A percentile compares a stretch with the other conserved stretches of the same genome.
Evolutionary conservation across 2,888 invertebrate genomes (phyloP).

Genomic region (Napeogenes inachia): DNA sequence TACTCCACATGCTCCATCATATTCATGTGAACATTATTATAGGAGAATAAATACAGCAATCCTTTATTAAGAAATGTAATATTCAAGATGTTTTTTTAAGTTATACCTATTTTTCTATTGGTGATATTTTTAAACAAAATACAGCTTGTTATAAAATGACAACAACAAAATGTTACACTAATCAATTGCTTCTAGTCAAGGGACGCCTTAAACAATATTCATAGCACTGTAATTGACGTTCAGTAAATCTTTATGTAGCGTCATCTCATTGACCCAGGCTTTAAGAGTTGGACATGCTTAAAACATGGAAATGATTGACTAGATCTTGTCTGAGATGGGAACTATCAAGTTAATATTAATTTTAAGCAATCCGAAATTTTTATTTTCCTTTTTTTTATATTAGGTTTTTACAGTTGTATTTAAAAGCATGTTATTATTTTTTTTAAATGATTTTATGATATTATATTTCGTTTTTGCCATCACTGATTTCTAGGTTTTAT

Average conservation of each 20-base stretch:
- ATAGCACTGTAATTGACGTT: slow-evolving; percentile 51
- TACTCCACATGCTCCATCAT: too few species aligned
- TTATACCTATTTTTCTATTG: too few species aligned
- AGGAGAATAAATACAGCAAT: too few species aligned
- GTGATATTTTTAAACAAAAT: too few species aligned
- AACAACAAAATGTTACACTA: slow-evolving; percentile 22
- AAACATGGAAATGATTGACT: background rate
- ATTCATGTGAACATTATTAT: too few species aligned
- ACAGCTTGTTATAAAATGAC: too few species aligned
- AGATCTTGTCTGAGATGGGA: background rate
- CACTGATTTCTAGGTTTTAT: background rate
- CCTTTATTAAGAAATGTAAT: too few species aligned
- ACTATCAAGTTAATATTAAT: too few species aligned
- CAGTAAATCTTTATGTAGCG: slow-evolving; percentile 56
- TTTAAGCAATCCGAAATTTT: background rate
- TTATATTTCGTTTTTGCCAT: background rate
- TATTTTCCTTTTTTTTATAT: too few species aligned
- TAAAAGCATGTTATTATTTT: too few species aligned
- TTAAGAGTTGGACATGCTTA: slow-evolving; percentile 6
- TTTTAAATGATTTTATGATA: background rate
- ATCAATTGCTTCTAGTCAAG: slow-evolving; percentile 48
- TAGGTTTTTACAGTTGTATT: too few species aligned
- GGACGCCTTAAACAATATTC: slow-evolving; percentile 46
- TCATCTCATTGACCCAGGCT: slow-evolving; percentile 3
- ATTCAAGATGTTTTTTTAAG: too few species aligned